Evolutionary conservation across 2,113 vertebrate species (phyloP), one percentile per base, ranked within the genome.

Genomic region (Harpagus bidentatus): DNA sequence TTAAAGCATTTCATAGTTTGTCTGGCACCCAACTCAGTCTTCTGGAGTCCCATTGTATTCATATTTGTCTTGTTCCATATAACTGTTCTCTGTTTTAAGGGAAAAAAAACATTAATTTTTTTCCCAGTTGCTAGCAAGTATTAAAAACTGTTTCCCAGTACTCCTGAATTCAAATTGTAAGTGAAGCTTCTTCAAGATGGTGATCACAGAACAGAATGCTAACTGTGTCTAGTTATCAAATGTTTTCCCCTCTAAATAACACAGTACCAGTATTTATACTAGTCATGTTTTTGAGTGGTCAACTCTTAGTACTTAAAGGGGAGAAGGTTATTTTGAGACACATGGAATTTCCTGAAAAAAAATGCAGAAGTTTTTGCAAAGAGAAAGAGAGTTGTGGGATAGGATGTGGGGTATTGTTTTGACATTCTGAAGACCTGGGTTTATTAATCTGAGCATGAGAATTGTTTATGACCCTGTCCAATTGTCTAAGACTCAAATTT

Each of bases 351-450:
- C 14, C 43, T 82, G 38, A 70, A 86, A 56, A 56, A 69, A 61
- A 53, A 3, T 69, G 3, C 8, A 45, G 21, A 66, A 66, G 34
- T 14, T 79, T 82, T 52, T 70, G 23, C 11, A 40, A 63, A 61
- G 21, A 48, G 21, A 47, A 72, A 52, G 16, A 59, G 2, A 25
- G 12, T 17, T 36, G 10, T 84, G 22, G 11, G 16, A 18, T 48
- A 50, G 36, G 11, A 13, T 38, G 3, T 38, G 14, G 13, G 3
- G 1, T 65, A 40, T 76, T 0, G 0, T 74, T 92, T 32, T 78
- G 50, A 55, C 11, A 29, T 81, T 82, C 55, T n/a, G 13, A 61
- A 86, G 25, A 52, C 11, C 28, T 48, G 28, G 48, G 11, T 58
- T 77, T 78, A 18, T 86, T 61, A 66, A 11, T 82, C 42, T 62